Evolutionary conservation across 2,888 invertebrate genomes (phyloP).

Genomic region (Eueremaeus valkanovi): DNA sequence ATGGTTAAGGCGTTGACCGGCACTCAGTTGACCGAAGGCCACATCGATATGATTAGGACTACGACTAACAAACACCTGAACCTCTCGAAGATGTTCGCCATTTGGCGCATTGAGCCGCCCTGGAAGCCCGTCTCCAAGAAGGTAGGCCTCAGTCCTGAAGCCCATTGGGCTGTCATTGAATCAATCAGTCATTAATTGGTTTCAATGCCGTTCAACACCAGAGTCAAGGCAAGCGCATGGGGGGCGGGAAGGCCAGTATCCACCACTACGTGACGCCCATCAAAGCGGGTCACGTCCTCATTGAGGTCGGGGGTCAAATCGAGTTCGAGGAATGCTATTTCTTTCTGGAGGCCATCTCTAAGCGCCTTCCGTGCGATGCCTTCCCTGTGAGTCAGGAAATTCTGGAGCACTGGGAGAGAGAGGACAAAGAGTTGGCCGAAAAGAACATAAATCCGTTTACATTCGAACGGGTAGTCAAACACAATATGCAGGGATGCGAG

Average conservation of each 20-base stretch:
- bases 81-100: constrained; percentile 76
- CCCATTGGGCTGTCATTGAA: background rate
- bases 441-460: constrained; percentile 79
- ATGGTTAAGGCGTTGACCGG: constrained; percentile 69
- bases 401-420: constrained; percentile 61
- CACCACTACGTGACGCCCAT: constrained; percentile 93
- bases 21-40: constrained; percentile 71
- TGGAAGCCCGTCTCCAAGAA: constrained; percentile 93
- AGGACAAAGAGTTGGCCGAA: constrained; percentile 62
- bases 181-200: background rate
- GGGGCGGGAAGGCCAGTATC: constrained; percentile 91
- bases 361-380: constrained; percentile 82
- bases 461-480: constrained; percentile 83
- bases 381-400: constrained; percentile 74
- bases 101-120: constrained; percentile 89
- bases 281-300: constrained; percentile 79
- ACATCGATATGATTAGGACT: constrained; percentile 83
- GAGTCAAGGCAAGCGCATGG: constrained; percentile 86
- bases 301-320: constrained; percentile 88
- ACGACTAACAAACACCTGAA: constrained; percentile 73
- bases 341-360: constrained; percentile 63
- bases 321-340: constrained; percentile 63
- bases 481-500: constrained; percentile 85
- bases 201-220: constrained; percentile 51
- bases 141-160: constrained; percentile 53